Evolutionary conservation across 2,113 vertebrate species (phyloP).

Genomic region (Etheostoma cragini): DNA sequence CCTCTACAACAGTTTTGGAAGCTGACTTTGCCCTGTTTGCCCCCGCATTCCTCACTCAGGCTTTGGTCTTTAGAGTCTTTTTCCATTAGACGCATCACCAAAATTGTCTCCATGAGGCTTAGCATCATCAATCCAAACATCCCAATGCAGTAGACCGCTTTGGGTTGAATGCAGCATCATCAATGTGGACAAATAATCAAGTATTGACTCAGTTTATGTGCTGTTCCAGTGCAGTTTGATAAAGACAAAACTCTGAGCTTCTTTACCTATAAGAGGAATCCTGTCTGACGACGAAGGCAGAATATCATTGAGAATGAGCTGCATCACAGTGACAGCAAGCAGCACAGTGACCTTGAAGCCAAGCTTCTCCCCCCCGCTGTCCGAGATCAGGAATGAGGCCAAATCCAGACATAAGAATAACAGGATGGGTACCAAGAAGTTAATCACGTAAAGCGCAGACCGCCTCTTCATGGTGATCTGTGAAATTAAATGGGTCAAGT

Average conservation of each 20-base stretch:
- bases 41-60: not conserved
- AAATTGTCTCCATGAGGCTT: slow-evolving; percentile 82
- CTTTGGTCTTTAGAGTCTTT: slow-evolving; percentile 43
- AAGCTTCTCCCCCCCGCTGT: slow-evolving; percentile 82
- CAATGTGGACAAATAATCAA: not conserved
- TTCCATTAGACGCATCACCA: slow-evolving; percentile 76
- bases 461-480: slow-evolving; percentile 84
- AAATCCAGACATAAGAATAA: slow-evolving; percentile 85
- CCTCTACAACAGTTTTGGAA: not conserved
- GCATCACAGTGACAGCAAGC: slow-evolving; percentile 79
- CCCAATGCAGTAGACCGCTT: slow-evolving; percentile 73
- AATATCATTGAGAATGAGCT: slow-evolving; percentile 82
- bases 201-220: not conserved
- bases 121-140: slow-evolving; percentile 84
- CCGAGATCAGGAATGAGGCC: slow-evolving; percentile 83
- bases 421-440: slow-evolving; percentile 83
- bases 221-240: too few relatives aligned
- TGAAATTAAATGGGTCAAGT: not conserved
- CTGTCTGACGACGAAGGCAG: slow-evolving; percentile 74
- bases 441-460: slow-evolving; percentile 81
- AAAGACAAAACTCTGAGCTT: not conserved
- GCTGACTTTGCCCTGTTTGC: not conserved
- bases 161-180: not conserved
- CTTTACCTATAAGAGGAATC: slow-evolving; percentile 78
- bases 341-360: slow-evolving; percentile 79